Conservation (phyloP, 2,888 invertebrate species). For the Ferrisia virgata region DNA sequence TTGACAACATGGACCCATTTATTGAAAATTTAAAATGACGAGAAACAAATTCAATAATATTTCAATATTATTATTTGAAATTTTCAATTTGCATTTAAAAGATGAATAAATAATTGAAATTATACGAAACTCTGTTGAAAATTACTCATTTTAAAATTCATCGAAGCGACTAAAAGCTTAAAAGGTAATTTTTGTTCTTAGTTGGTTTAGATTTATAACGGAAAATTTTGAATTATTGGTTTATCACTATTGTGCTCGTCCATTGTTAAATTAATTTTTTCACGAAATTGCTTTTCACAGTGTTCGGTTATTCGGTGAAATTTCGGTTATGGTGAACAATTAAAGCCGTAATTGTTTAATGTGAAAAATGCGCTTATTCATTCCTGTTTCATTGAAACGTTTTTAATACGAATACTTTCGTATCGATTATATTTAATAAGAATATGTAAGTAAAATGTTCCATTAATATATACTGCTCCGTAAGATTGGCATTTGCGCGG, state of each 20-base stretch:
- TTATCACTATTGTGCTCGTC: neutral
- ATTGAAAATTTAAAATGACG: neutral
- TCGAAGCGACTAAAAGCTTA: neutral
- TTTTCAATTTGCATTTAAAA: neutral
- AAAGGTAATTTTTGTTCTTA: neutral
- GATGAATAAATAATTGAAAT: neutral
- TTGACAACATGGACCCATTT: neutral
- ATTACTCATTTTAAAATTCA: neutral
- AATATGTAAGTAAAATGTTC: neutral
- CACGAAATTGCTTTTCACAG: neutral
- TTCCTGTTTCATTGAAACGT: neutral
- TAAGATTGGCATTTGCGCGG: neutral
- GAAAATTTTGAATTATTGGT: neutral
- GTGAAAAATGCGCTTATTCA: neutral
- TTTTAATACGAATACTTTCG: neutral
- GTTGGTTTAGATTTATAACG: neutral
- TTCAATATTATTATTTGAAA: neutral
- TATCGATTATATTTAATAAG: neutral
- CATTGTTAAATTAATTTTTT: neutral
- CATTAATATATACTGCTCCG: neutral
- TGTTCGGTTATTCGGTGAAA: neutral
- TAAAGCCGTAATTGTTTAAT: neutral
- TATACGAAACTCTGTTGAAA: neutral
- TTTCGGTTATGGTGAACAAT: neutral
- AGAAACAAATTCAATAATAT: neutral